phyloP scores from a whole-genome alignment of 1,140 invertebrate genomes.

The Luehdorfia chinensis region DNA sequence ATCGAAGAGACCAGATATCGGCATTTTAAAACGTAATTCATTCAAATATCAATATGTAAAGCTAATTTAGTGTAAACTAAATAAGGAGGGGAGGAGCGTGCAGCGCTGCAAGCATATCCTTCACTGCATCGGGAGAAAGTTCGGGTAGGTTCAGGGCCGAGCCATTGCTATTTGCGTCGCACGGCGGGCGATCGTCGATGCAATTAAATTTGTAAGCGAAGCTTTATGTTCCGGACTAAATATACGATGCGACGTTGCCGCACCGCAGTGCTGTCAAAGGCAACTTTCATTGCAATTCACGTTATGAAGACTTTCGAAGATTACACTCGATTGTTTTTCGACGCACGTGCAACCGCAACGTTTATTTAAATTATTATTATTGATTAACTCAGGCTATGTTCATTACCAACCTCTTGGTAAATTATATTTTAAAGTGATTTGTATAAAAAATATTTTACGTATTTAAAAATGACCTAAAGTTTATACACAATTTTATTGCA shows the following conservation, averaged over 20 bases:
- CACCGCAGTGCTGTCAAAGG: conserved; percentile 33
- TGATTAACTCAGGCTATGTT: no score
- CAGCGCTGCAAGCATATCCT: not conserved
- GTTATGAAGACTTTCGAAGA: conserved; percentile 18
- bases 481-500: no score
- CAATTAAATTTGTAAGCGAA: conserved; percentile 73
- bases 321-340: conserved; percentile 3
- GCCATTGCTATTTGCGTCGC: conserved; percentile 64
- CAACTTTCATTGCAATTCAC: conserved; percentile 38
- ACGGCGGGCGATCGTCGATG: conserved; percentile 69
- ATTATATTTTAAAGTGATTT: no score
- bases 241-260: conserved; percentile 57
- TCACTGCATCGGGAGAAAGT: conserved; percentile 53
- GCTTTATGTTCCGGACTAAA: conserved; percentile 68
- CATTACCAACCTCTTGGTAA: no score
- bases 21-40: no score
- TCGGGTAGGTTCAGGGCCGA: conserved; percentile 70
- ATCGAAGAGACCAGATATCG: no score
- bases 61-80: no score
- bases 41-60: no score
- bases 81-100: not conserved
- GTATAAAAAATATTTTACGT: no score
- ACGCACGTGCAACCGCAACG: no score
- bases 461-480: no score
- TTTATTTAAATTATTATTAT: no score